A percentile compares a stretch with the other conserved stretches of the same genome.
Conservation (phyloP, 2,888 invertebrate species). For the Cataglyphis albicans region DNA sequence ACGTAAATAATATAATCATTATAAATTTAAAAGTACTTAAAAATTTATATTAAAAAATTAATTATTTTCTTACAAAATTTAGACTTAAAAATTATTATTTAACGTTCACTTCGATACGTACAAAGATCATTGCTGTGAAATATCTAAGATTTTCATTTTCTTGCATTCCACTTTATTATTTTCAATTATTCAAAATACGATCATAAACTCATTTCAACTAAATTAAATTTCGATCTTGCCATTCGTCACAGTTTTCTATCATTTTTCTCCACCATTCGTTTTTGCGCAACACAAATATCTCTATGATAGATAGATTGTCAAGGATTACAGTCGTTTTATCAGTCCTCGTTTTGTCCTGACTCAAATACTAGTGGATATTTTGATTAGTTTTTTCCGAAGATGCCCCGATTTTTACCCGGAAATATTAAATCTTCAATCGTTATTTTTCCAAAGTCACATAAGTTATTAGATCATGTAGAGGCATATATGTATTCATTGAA, state of each 20-base stretch:
- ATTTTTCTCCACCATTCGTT: constrained; percentile 11
- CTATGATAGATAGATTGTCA: constrained; percentile 29
- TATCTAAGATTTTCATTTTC: neutral
- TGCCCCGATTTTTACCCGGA: neutral
- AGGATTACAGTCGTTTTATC: neutral
- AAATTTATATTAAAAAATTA: neutral
- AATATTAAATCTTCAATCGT: constrained; percentile 7
- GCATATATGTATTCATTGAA: neutral
- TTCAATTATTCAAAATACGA: neutral
- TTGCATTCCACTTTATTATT: neutral
- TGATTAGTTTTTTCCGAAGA: neutral
- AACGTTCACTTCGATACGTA: neutral
- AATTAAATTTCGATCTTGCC: constrained; percentile 1
- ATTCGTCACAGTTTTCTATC: neutral
- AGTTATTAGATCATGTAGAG: neutral
- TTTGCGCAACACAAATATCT: neutral
- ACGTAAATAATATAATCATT: neutral
- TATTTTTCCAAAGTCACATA: constrained; percentile 9
- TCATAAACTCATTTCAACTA: neutral
- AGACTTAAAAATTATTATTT: neutral
- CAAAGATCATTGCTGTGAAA: neutral
- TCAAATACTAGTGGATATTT: neutral
- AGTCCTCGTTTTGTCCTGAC: constrained; percentile 4
- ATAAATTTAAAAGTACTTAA: neutral
- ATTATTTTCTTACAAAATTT: neutral